Conservation (phyloP, 2,888 invertebrate genomes). For the Drosophila pseudotalamancana region DNA sequence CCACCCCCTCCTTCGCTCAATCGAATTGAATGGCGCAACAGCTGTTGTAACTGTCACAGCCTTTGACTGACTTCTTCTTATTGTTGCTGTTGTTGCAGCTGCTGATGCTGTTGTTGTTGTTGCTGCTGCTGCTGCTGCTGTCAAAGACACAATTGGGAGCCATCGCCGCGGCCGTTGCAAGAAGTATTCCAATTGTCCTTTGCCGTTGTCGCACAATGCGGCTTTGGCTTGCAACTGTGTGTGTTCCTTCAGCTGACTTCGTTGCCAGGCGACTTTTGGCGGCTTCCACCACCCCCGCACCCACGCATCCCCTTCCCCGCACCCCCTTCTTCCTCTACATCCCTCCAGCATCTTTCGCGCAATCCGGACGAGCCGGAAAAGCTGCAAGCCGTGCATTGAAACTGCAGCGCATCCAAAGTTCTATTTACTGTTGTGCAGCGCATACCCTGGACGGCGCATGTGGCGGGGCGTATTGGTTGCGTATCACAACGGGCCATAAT, state of each 20-base stretch:
- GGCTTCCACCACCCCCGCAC: too few relatives aligned
- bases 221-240: conserved; percentile 3
- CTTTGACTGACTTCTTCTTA: too few relatives aligned
- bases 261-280: not conserved
- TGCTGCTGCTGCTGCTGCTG: conserved; percentile 13
- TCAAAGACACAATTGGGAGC: conserved; percentile 27
- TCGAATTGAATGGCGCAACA: conserved; percentile 37
- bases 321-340: too few relatives aligned
- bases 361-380: not conserved
- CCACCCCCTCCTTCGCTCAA: too few relatives aligned
- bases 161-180: conserved; percentile 17
- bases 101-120: not conserved
- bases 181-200: conserved; percentile 10
- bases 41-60: conserved; percentile 28
- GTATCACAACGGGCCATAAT: too few relatives aligned
- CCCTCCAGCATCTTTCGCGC: not conserved
- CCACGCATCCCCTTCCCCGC: too few relatives aligned
- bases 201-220: conserved; percentile 27
- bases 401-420: not conserved
- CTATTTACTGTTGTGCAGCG: not conserved
- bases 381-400: not conserved
- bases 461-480: not conserved
- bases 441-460: not conserved
- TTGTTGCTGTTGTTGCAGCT: conserved; percentile 1
- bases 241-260: not conserved